Conservation (phyloP, 2,797 vertebrate genomes). For the Streptopelia turtur region DNA sequence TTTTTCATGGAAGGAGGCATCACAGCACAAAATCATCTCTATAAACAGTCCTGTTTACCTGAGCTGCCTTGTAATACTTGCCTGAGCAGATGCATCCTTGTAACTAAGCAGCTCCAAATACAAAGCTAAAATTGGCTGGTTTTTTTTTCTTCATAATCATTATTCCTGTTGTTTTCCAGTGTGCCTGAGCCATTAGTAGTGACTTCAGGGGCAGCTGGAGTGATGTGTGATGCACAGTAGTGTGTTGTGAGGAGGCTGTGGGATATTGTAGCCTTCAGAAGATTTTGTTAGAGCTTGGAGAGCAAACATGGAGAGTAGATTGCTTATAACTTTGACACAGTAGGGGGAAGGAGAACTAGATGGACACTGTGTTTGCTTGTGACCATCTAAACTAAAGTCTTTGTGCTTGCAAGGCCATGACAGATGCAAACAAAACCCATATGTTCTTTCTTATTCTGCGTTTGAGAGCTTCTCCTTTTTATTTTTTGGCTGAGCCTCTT, state of each 20-base stretch:
- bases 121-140: fast-evolving
- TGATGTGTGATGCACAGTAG: neutral
- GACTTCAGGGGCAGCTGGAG: neutral
- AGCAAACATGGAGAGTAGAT: neutral
- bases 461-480: neutral
- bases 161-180: neutral
- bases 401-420: neutral
- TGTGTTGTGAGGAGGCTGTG: neutral
- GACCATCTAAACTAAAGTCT: neutral
- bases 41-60: neutral
- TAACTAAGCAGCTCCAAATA: neutral
- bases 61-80: neutral
- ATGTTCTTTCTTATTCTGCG: neutral
- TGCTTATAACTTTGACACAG: neutral
- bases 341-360: neutral
- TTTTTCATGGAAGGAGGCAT: neutral
- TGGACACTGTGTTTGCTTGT: neutral
- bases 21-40: neutral
- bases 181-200: neutral
- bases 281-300: neutral
- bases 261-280: neutral
- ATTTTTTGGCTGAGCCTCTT: neutral
- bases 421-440: neutral
- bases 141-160: neutral
- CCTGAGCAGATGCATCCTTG: neutral